A percentile compares a stretch with the other conserved stretches of the same genome.
These are phyloP conservation scores for Apeira syringaria DNA, from an alignment of 2,888 invertebrate species.

Conservation along the genomic window DNA sequence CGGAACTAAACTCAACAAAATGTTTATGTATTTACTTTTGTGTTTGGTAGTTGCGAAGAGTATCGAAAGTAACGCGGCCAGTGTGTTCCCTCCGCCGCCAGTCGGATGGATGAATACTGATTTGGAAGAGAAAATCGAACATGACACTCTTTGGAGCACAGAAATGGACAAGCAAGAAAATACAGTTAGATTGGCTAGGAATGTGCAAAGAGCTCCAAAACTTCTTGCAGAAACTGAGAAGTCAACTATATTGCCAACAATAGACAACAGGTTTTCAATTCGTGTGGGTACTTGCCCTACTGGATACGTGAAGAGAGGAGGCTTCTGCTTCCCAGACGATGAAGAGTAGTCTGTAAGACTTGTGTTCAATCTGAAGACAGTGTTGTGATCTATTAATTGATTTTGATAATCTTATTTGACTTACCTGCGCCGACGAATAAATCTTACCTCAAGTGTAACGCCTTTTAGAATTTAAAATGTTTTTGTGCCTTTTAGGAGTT, in stretches of 20 bases:
- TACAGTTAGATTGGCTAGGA: conserved; percentile 10
- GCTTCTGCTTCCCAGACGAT: conserved; percentile 42
- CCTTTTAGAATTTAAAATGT: too few relatives aligned
- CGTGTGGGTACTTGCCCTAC: conserved; percentile 35
- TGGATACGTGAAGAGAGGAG: conserved; percentile 37
- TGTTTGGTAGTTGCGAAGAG: neutral
- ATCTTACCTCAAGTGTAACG: too few relatives aligned
- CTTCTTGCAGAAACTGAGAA: neutral
- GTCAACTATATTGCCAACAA: conserved; percentile 9
- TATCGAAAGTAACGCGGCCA: conserved; percentile 9
- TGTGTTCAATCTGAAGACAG: neutral
- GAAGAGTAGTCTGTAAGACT: conserved; percentile 19
- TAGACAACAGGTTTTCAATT: conserved; percentile 35
- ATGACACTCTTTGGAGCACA: conserved; percentile 16
- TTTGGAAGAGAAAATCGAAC: conserved; percentile 22
- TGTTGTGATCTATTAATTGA: neutral
- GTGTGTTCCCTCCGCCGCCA: conserved; percentile 21
- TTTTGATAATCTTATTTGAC: too few relatives aligned
- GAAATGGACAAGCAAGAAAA: conserved; percentile 26
- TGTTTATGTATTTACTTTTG: conserved; percentile 6
- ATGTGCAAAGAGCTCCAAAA: neutral
- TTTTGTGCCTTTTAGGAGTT: too few relatives aligned
- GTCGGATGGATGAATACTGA: conserved; percentile 27
- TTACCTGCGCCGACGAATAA: too few relatives aligned
- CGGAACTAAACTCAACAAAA: neutral